phyloP scores from a whole-genome alignment of 2,113 vertebrate species.

The Copsychus sechellarum region DNA sequence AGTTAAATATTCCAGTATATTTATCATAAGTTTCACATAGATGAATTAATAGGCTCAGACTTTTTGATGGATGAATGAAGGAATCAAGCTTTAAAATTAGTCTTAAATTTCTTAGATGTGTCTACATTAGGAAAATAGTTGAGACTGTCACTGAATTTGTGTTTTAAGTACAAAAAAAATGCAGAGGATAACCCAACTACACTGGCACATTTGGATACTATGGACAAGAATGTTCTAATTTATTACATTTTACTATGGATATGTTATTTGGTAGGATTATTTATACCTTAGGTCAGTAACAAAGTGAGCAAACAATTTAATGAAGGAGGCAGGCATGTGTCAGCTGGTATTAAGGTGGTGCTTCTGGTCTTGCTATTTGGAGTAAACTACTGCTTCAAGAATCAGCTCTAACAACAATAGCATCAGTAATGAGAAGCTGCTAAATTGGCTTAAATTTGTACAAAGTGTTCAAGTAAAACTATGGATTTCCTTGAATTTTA shows the following conservation, averaged over 20 bases:
- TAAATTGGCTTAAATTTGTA: neutral
- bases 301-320: neutral
- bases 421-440: neutral
- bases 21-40: neutral
- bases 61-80: neutral
- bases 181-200: neutral
- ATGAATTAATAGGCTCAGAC: neutral
- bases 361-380: neutral
- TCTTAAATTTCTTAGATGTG: neutral
- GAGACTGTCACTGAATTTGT: neutral
- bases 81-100: neutral
- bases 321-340: neutral
- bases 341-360: neutral
- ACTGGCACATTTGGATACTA: neutral
- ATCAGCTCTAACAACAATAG: neutral
- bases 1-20: neutral
- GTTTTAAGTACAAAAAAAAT: neutral
- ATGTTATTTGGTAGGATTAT: neutral
- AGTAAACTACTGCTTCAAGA: neutral
- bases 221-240: neutral
- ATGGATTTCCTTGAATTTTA: neutral
- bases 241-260: neutral
- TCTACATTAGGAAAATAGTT: neutral
- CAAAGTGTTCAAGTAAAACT: neutral
- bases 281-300: neutral